Evolutionary conservation across 1,140 invertebrate genomes (phyloP).

Genomic region (Aphelenchoides fujianensis): DNA sequence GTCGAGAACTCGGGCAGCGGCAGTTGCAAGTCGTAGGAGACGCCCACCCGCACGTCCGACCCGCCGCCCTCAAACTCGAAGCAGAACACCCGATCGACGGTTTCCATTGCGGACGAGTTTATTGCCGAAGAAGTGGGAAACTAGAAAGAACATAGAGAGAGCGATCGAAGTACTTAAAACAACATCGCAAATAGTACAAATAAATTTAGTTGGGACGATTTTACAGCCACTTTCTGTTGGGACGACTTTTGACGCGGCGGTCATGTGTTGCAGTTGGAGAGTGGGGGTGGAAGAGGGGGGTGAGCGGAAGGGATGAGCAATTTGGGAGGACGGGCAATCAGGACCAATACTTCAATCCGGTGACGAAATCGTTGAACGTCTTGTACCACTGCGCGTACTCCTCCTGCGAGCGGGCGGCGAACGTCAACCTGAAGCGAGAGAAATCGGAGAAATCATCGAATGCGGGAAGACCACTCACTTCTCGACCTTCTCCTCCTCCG

Average conservation of each 20-base stretch:
- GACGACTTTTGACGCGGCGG: neutral
- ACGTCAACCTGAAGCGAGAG: neutral
- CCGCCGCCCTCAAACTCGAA: neutral
- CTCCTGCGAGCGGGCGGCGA: constrained; percentile 6
- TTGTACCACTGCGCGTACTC: neutral
- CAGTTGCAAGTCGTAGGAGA: neutral
- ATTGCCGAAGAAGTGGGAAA: neutral
- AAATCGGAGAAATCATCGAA: neutral
- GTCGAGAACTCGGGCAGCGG: neutral
- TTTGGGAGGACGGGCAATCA: no score
- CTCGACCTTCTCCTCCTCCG: neutral
- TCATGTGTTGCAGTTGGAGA: neutral
- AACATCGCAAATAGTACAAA: no score
- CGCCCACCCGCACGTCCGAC: neutral
- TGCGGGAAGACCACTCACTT: no score
- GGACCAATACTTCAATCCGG: constrained; percentile 1
- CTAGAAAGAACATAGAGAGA: no score
- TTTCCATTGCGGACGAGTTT: constrained; percentile 4
- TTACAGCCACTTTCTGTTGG: neutral
- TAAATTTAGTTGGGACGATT: no score
- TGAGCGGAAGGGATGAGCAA: no score
- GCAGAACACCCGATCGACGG: neutral
- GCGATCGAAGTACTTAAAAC: no score
- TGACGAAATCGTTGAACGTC: neutral
- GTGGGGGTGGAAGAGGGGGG: neutral